These are phyloP conservation scores for Melanostigma gelatinosum DNA, from an alignment of 2,113 vertebrate genomes.

Conservation along the genomic window DNA sequence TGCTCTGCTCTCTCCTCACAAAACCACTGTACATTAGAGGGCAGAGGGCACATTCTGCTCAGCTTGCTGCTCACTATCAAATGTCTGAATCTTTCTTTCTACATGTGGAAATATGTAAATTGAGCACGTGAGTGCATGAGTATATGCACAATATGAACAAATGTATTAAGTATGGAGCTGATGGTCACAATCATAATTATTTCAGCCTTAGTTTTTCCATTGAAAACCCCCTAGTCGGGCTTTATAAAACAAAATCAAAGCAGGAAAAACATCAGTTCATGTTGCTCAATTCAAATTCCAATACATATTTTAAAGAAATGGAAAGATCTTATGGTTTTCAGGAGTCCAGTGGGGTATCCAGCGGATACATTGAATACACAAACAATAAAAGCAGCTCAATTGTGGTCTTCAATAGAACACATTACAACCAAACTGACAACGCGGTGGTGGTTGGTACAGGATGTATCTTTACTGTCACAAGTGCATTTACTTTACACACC, in stretches of 20 bases:
- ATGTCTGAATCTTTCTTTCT: constrained; percentile 26
- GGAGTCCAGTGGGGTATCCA: background rate
- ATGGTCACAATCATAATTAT: background rate
- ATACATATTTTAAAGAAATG: background rate
- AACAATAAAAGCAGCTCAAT: background rate
- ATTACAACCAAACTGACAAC: background rate
- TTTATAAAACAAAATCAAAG: background rate
- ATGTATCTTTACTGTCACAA: background rate
- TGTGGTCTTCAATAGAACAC: background rate
- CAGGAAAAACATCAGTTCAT: background rate
- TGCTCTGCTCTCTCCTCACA: constrained; percentile 39
- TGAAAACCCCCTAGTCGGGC: constrained; percentile 14
- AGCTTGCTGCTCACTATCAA: constrained; percentile 16
- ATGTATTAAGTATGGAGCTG: background rate
- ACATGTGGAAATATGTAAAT: constrained; percentile 6
- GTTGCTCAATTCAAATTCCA: background rate
- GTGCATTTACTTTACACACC: background rate
- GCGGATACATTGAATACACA: background rate
- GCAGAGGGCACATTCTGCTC: constrained; percentile 43
- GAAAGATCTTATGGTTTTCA: background rate
- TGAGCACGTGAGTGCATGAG: background rate
- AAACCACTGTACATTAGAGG: constrained; percentile 40
- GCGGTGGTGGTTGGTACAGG: background rate
- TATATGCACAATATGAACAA: background rate
- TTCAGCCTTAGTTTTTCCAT: constrained; percentile 25